Conservation (phyloP, 2,113 vertebrate species). For the Arvicanthis niloticus region DNA sequence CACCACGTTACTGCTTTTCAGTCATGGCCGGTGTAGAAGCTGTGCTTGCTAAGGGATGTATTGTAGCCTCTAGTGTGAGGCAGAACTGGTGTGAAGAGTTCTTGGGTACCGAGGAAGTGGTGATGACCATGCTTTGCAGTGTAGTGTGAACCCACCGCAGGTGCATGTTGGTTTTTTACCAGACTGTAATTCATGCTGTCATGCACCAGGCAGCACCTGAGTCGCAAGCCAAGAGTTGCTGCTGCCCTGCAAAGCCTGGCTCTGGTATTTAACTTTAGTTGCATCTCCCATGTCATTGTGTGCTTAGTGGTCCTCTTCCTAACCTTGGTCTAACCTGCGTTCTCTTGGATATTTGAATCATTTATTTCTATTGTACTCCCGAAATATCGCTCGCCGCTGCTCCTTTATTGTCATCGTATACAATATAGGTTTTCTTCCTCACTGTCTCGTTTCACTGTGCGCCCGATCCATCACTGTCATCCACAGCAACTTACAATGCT, state of each 20-base stretch:
- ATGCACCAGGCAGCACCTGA: background rate
- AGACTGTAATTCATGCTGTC: background rate
- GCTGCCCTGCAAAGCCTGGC: background rate
- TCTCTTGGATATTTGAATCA: conserved; percentile 51
- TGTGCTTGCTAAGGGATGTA: fast-evolving
- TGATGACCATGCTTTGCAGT: background rate
- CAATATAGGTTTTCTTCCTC: conserved; percentile 32
- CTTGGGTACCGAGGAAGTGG: background rate
- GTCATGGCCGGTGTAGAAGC: background rate
- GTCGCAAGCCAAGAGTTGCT: background rate
- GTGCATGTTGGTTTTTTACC: background rate
- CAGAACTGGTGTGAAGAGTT: background rate
- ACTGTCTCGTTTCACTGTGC: background rate
- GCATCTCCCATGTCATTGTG: background rate
- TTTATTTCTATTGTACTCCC: conserved; percentile 17
- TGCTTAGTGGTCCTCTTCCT: background rate
- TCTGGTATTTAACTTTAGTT: background rate
- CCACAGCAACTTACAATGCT: background rate
- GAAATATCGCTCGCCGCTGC: background rate
- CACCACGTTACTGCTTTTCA: background rate
- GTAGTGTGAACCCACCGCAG: background rate
- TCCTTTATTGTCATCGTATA: conserved; percentile 32
- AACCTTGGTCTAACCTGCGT: conserved; percentile 10
- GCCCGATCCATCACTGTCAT: background rate
- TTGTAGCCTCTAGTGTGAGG: background rate